Evolutionary conservation across 2,113 vertebrate species (phyloP).

Genomic region (Alethe castanea): DNA sequence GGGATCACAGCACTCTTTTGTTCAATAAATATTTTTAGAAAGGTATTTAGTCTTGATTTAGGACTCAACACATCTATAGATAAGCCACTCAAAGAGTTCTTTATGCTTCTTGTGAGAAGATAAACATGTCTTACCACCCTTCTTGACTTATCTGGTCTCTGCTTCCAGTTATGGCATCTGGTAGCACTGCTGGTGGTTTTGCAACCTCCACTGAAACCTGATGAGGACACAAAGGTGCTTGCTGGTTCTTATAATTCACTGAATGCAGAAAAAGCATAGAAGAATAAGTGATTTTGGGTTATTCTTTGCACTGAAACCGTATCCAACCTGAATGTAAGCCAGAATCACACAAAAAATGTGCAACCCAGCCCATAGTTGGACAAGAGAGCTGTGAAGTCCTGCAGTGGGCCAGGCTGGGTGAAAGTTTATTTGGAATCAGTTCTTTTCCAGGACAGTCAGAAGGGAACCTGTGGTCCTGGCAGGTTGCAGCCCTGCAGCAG

Average conservation of each 20-base stretch:
- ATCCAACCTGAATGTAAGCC: not conserved
- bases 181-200: not conserved
- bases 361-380: not conserved
- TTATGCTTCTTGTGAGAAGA: not conserved
- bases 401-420: not conserved
- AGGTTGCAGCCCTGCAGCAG: not conserved
- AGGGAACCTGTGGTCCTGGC: not conserved
- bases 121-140: not conserved
- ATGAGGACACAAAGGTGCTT: not conserved
- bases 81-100: not conserved
- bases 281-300: not conserved
- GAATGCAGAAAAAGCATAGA: not conserved
- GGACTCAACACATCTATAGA: not conserved
- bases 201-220: not conserved
- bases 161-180: not conserved
- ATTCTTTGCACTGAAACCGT: not conserved
- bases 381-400: not conserved
- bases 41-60: not conserved
- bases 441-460: not conserved
- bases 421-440: not conserved
- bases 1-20: not conserved
- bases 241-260: not conserved
- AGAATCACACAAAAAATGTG: not conserved
- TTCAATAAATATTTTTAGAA: not conserved
- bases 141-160: not conserved